Evolutionary conservation across 2,888 invertebrate genomes (phyloP).

Genomic region (Agrochola lota): DNA sequence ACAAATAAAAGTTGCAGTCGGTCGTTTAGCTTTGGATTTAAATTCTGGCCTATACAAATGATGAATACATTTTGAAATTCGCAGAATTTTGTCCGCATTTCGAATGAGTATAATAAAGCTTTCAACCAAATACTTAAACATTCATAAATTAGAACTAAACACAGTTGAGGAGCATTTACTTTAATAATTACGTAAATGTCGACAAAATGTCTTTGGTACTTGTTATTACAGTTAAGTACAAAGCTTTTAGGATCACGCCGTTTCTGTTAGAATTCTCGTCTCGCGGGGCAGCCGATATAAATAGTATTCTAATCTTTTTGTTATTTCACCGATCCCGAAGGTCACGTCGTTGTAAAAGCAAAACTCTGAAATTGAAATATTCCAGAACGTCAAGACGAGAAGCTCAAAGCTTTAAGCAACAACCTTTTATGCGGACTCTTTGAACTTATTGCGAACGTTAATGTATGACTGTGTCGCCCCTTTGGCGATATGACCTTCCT

Average conservation of each 20-base stretch:
- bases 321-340: constrained; percentile 47
- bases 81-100: constrained; percentile 52
- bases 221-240: constrained; percentile 62
- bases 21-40: constrained; percentile 63
- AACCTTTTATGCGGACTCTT: constrained; percentile 56
- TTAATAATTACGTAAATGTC: constrained; percentile 61
- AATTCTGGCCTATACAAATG: constrained; percentile 63
- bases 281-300: constrained; percentile 48
- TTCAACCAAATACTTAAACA: constrained; percentile 53
- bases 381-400: constrained; percentile 43
- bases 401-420: constrained; percentile 46
- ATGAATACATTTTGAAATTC: constrained; percentile 52
- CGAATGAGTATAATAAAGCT: constrained; percentile 49
- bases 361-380: constrained; percentile 50
- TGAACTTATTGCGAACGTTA: constrained; percentile 46
- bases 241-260: constrained; percentile 56
- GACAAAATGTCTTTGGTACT: constrained; percentile 49
- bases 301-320: constrained; percentile 58
- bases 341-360: constrained; percentile 33
- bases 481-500: constrained; percentile 31
- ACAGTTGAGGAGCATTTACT: constrained; percentile 50
- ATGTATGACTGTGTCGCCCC: constrained; percentile 44
- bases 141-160: constrained; percentile 64
- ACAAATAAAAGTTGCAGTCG: constrained; percentile 75
- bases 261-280: constrained; percentile 47